A percentile compares a stretch with the other conserved stretches of the same genome.
phyloP scores from a whole-genome alignment of 2,113 vertebrate genomes.

The Elgaria multicarinata region DNA sequence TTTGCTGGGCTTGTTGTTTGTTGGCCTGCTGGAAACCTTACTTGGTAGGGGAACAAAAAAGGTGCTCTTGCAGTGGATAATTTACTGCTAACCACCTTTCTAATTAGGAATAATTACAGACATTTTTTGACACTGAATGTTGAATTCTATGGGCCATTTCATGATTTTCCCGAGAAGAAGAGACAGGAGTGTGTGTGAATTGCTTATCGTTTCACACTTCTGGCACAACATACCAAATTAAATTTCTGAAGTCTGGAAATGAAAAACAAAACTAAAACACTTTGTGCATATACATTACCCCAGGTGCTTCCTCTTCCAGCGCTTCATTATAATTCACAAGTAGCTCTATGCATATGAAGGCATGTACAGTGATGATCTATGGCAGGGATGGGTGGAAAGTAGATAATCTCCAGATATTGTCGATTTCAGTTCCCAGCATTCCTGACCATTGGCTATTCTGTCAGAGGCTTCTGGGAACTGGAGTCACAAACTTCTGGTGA shows the following conservation, averaged over 20 bases:
- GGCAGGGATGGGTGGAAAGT: too few species aligned
- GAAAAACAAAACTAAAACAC: neutral
- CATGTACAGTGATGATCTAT: too few species aligned
- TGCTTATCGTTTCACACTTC: neutral
- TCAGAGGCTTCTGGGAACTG: too few species aligned
- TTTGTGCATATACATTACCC: neutral
- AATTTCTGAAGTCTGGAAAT: neutral
- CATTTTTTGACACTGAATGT: neutral
- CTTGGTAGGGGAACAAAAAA: neutral
- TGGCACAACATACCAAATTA: neutral
- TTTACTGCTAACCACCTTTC: neutral
- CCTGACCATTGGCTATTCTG: too few species aligned
- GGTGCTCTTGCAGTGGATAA: neutral
- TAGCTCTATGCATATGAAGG: too few species aligned
- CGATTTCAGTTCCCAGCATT: too few species aligned
- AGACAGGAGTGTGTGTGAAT: neutral
- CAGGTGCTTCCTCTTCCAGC: neutral
- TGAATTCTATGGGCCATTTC: neutral
- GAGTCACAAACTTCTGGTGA: too few species aligned
- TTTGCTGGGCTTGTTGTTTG: neutral
- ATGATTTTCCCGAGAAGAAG: neutral
- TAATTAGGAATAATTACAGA: neutral
- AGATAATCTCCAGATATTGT: too few species aligned
- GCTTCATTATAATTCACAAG: neutral
- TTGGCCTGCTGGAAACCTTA: neutral